Base-by-base conservation (phyloP, 2,888 invertebrate species). In the Venusia cambrica region DNA sequence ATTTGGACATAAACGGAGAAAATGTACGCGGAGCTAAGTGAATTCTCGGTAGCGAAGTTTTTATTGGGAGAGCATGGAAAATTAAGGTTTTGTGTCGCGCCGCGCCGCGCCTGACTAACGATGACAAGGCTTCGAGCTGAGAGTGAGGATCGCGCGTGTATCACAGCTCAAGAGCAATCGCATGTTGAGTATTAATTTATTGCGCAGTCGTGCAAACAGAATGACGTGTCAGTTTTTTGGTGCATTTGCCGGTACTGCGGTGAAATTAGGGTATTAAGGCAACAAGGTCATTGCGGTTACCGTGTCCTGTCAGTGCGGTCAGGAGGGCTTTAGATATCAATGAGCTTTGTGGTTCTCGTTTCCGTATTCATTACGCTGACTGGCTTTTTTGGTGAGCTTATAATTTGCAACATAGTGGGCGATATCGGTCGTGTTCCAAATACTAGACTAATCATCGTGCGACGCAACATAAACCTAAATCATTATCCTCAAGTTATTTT, bases 211-310 rank as follows among this genome's bases (percentile, higher is more conserved):
- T 81, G 85, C 80, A 79, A 79, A 77, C 78, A 73, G 65, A 66
- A 65, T 80, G 80, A 83, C 74, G 73, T 75, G 75, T 72, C 64
- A 63, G 74, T 74, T 81, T 77, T 83, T 76, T 67, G 69, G 66
- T 66, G 67, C 56, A 68, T 65, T 72, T 64, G 62, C 61, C 61
- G 52, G 52, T 10, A 26, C 44, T 43, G 49, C 51, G 65, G 77
- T 73, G 76, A 85, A 85, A 84, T 85, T 84, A 77, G 84, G 83
- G 81, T 84, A 80, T 79, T 84, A 83, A 79, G 64, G 75, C 66
- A 81, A 81, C 84, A 85, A 79, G 85, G 84, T 80, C 79, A 76
- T 51, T 60, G 56, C 63, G 64, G 64, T 66, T 61, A 43, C 44
- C 51, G 47, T 57, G 66, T 67, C 69, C 67, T 65, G 67, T 41